Conservation (phyloP, 1,140 invertebrate species). For the Cardiocondyla obscurior region DNA sequence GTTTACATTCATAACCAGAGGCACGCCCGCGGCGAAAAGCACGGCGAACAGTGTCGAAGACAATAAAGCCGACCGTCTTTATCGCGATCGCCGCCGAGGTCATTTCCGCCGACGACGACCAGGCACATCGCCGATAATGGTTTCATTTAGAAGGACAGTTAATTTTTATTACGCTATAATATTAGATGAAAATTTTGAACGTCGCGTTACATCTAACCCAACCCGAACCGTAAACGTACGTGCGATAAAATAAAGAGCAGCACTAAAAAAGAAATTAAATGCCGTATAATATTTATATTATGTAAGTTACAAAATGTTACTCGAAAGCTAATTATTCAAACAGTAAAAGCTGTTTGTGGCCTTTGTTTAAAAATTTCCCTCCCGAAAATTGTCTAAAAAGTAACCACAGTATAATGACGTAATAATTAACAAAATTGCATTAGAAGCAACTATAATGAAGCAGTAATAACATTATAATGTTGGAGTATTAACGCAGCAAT, state of each 20-base stretch:
- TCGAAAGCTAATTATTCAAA: neutral
- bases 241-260: neutral
- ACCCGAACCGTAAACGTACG: neutral
- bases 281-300: no score
- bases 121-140: neutral
- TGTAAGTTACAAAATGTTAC: neutral
- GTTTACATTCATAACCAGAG: slow-evolving; percentile 63
- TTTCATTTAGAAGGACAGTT: slow-evolving; percentile 19
- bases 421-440: slow-evolving; percentile 12
- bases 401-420: neutral
- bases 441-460: neutral
- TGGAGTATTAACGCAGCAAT: slow-evolving; percentile 10
- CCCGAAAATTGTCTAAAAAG: neutral
- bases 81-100: slow-evolving; percentile 49
- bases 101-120: slow-evolving; percentile 13
- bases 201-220: neutral
- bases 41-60: slow-evolving; percentile 62
- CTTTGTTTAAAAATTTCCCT: no score
- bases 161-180: neutral
- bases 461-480: slow-evolving; percentile 1
- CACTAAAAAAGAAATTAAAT: neutral
- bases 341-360: neutral
- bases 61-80: slow-evolving; percentile 36
- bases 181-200: neutral
- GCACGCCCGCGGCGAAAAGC: slow-evolving; percentile 58